Evolutionary conservation across 2,113 vertebrate species (phyloP).

Genomic region (Prunella fulvescens): DNA sequence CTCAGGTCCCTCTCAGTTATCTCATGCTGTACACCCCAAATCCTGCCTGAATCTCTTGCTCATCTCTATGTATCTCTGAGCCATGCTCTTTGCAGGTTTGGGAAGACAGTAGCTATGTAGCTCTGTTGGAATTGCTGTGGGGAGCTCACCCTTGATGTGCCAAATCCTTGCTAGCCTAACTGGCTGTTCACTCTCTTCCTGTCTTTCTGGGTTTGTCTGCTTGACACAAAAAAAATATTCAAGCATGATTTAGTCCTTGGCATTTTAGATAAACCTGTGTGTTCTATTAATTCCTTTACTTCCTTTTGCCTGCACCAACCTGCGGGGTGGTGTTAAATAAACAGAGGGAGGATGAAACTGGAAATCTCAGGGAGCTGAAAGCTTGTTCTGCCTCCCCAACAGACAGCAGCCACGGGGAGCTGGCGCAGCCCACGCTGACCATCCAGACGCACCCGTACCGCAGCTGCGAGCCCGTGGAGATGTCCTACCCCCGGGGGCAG

Average conservation of each 20-base stretch:
- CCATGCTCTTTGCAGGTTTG: neutral
- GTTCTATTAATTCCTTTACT: neutral
- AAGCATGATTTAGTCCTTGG: neutral
- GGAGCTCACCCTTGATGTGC: neutral
- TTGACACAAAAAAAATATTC: neutral
- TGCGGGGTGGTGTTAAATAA: neutral
- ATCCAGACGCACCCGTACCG: constrained; percentile 95
- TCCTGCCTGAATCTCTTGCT: neutral
- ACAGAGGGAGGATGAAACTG: neutral
- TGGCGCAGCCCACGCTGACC: constrained; percentile 88
- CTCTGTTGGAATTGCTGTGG: neutral
- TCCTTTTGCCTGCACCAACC: neutral
- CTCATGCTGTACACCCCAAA: neutral
- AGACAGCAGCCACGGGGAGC: constrained; percentile 90
- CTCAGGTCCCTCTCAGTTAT: neutral
- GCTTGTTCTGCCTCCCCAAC: constrained; percentile 42
- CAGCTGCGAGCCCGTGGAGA: constrained; percentile 92
- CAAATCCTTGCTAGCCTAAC: neutral
- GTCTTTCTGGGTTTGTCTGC: neutral
- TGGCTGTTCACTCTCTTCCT: neutral
- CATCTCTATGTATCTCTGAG: neutral
- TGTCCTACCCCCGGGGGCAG: constrained; percentile 93
- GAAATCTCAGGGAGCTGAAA: neutral
- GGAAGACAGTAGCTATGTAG: neutral
- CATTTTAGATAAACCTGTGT: accelerated